Evolutionary conservation across 1,140 invertebrate genomes (phyloP).

Genomic region (Parasteatoda tepidariorum): DNA sequence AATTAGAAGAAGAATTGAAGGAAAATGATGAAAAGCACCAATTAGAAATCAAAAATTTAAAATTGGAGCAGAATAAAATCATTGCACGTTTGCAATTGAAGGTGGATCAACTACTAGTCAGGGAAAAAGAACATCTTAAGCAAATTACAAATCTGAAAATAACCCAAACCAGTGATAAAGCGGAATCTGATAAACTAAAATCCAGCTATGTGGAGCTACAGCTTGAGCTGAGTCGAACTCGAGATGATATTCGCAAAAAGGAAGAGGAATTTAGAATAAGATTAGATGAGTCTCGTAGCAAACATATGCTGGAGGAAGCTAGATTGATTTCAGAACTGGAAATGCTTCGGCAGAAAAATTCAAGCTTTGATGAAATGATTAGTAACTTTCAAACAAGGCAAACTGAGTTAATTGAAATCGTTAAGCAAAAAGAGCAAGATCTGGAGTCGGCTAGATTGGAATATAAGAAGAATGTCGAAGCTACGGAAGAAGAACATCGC

Average conservation of each 20-base stretch:
- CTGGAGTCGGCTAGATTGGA: constrained; percentile 22
- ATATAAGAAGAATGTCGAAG: constrained; percentile 42
- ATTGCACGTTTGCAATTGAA: constrained; percentile 6
- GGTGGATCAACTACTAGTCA: constrained; percentile 23
- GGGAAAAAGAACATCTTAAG: constrained; percentile 45
- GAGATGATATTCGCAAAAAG: constrained; percentile 30
- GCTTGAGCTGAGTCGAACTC: constrained; percentile 29
- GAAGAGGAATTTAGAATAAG: constrained; percentile 33
- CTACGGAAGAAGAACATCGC: constrained; percentile 57
- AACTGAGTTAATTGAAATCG: constrained; percentile 13
- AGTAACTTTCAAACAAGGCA: constrained; percentile 21
- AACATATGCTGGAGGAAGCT: constrained; percentile 40
- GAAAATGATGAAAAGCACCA: constrained; percentile 1
- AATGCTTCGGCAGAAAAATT: constrained; percentile 34
- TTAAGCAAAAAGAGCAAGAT: constrained; percentile 43
- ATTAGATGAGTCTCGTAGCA: constrained; percentile 25
- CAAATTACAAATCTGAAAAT: constrained; percentile 44
- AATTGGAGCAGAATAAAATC: constrained; percentile 26
- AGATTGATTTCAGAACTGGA: constrained; percentile 26
- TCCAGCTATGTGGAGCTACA: constrained; percentile 51
- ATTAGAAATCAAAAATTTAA: constrained; percentile 26
- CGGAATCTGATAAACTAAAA: constrained; percentile 45
- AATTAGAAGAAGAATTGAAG: constrained; percentile 20
- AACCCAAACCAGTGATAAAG: constrained; percentile 28
- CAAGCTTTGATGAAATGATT: constrained; percentile 36